Percentiles rank a stretch among this genome's conserved stretches.
Conservation (phyloP, 2,113 vertebrate genomes). For the Pseudorectes ferrugineus region DNA sequence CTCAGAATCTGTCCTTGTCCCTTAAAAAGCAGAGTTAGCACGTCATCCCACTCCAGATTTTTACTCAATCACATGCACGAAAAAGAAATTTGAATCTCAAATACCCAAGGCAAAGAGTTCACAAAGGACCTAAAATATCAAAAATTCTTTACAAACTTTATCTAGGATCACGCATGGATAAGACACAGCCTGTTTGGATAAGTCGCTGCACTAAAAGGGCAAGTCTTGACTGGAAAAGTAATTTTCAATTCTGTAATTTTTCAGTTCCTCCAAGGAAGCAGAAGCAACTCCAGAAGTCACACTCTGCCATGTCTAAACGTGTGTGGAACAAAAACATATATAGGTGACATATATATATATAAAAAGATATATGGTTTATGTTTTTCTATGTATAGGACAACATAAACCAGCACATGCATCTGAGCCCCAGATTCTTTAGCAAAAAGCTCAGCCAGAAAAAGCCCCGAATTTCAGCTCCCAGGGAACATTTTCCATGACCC, state of each 20-base stretch:
- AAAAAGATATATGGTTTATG: not conserved
- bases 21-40: not conserved
- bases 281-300: not conserved
- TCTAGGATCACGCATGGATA: not conserved
- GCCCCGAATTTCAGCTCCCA: not conserved
- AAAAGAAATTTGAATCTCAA: not conserved
- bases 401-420: not conserved
- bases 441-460: not conserved
- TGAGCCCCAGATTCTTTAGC: not conserved
- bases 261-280: not conserved
- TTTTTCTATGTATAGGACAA: not conserved
- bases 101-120: not conserved
- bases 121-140: not conserved
- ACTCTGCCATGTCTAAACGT: not conserved
- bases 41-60: not conserved
- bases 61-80: not conserved
- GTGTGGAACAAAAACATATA: not conserved
- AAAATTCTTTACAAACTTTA: not conserved
- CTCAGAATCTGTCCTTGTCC: not conserved
- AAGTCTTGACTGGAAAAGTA: not conserved
- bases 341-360: fast-evolving
- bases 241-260: not conserved
- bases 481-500: not conserved
- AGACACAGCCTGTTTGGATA: not conserved
- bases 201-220: not conserved